These are phyloP conservation scores for Prionailurus viverrinus DNA, from an alignment of 2,113 vertebrate genomes.

Conservation along the genomic window DNA sequence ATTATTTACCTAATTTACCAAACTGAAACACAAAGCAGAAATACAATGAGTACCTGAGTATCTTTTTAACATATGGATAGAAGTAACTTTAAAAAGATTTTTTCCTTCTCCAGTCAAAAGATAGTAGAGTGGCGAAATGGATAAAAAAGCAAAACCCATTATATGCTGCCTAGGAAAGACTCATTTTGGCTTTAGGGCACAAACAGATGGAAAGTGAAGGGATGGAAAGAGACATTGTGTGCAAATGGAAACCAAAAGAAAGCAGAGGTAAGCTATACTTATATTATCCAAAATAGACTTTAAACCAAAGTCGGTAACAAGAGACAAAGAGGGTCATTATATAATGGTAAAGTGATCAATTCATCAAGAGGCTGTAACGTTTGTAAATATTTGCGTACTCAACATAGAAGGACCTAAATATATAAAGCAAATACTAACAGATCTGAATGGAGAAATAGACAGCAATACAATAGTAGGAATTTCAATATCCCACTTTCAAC, in stretches of 20 bases:
- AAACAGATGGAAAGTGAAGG: background rate
- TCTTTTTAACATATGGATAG: background rate
- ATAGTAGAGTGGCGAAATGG: background rate
- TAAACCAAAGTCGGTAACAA: background rate
- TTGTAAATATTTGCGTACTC: background rate
- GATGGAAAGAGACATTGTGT: background rate
- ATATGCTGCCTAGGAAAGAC: background rate
- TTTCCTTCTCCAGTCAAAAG: background rate
- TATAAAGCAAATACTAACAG: background rate
- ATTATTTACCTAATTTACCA: slow-evolving; percentile 17
- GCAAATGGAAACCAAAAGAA: background rate
- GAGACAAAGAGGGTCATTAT: background rate
- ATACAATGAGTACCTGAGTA: background rate
- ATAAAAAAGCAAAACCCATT: background rate
- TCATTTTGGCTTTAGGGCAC: background rate
- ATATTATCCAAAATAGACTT: background rate
- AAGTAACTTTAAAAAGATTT: background rate
- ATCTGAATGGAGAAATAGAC: background rate
- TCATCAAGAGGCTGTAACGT: background rate
- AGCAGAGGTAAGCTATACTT: background rate
- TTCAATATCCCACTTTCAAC: background rate
- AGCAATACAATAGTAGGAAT: background rate
- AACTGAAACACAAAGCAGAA: background rate
- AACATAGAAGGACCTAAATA: background rate
- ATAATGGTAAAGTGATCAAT: background rate